Conservation (phyloP, 2,113 vertebrate species). For the Tetraodon nigroviridis region DNA sequence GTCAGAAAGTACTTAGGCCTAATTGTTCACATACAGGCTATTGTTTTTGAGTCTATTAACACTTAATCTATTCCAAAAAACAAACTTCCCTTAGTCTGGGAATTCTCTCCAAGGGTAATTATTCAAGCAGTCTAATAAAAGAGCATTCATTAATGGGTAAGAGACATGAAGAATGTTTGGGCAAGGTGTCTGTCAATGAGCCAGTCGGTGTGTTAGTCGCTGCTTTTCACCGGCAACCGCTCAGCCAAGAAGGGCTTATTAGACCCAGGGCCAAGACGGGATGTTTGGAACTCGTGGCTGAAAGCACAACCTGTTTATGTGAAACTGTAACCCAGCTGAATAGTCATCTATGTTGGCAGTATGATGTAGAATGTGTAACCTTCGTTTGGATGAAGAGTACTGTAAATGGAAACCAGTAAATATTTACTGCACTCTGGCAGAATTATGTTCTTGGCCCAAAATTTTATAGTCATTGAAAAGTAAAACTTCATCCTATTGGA, state of each 20-base stretch:
- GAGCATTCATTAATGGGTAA: slow-evolving; percentile 42
- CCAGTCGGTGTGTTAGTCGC: slow-evolving; percentile 46
- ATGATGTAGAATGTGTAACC: slow-evolving; percentile 49
- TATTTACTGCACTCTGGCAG: slow-evolving; percentile 57
- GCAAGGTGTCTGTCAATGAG: slow-evolving; percentile 54
- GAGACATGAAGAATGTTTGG: slow-evolving; percentile 50
- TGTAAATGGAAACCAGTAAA: slow-evolving; percentile 56
- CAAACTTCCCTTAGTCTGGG: slow-evolving; percentile 42
- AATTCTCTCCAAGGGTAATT: slow-evolving; percentile 35
- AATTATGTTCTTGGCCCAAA: slow-evolving; percentile 26
- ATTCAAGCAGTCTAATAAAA: slow-evolving; percentile 49
- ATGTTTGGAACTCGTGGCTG: slow-evolving; percentile 47
- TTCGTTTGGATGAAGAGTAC: slow-evolving; percentile 49
- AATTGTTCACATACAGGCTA: slow-evolving; percentile 27
- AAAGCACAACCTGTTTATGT: slow-evolving; percentile 58
- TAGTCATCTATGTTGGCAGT: slow-evolving; percentile 55
- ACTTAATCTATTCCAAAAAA: slow-evolving; percentile 44
- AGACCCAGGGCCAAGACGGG: slow-evolving; percentile 29
- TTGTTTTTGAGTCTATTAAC: slow-evolving; percentile 49
- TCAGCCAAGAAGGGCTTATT: slow-evolving; percentile 27
- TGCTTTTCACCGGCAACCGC: slow-evolving; percentile 19
- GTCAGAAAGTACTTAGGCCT: slow-evolving; percentile 11
- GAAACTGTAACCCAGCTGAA: slow-evolving; percentile 30
- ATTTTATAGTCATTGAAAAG: slow-evolving; percentile 20
- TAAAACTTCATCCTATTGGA: slow-evolving; percentile 11